phyloP scores from a whole-genome alignment of 2,113 vertebrate genomes.

The Sinocyclocheilus anshuiensis region DNA sequence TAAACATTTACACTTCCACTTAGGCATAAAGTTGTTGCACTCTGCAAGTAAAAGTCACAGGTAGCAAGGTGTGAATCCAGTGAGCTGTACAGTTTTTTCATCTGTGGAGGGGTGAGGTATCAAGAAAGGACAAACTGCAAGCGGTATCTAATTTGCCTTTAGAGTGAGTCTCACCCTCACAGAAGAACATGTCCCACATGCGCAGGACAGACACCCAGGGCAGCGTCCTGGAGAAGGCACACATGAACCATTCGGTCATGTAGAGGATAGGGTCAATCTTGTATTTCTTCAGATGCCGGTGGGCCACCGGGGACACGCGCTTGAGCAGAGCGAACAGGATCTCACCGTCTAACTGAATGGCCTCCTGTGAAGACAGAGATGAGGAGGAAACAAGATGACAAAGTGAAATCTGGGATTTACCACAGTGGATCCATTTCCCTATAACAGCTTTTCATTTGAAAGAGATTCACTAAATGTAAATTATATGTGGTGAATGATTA shows the following conservation, averaged over 20 bases:
- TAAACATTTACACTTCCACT: background rate
- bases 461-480: background rate
- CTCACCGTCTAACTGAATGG: conserved; percentile 95
- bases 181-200: conserved; percentile 99
- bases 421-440: background rate
- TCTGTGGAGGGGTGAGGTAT: background rate
- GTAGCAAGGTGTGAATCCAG: background rate
- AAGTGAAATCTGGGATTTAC: background rate
- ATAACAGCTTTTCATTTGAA: background rate
- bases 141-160: background rate
- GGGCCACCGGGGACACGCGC: conserved; percentile 81
- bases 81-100: background rate
- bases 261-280: conserved; percentile 95
- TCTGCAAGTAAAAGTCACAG: background rate
- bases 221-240: conserved; percentile 92
- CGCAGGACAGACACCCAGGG: conserved; percentile 96
- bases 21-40: background rate
- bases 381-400: conserved; percentile 1
- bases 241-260: conserved; percentile 99
- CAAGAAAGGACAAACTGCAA: background rate
- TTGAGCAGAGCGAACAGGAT: conserved; percentile 90
- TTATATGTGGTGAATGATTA: background rate
- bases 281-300: conserved; percentile 92
- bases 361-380: conserved; percentile 80
- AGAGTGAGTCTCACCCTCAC: conserved; percentile 81